These are phyloP conservation scores for Eolophus roseicapilla DNA, from an alignment of 2,113 vertebrate species.

Conservation along the genomic window DNA sequence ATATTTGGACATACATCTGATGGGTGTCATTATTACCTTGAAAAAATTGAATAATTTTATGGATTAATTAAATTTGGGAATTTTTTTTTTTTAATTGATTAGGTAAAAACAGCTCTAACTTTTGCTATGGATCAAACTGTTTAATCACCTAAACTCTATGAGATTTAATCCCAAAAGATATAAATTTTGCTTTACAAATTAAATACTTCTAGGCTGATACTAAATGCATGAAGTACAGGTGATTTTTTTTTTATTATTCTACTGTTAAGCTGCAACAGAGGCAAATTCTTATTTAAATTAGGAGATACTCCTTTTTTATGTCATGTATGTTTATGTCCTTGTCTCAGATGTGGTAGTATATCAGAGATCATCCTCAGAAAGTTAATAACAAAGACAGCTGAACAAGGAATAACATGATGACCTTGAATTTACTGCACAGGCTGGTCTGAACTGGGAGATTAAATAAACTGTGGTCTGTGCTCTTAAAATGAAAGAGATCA, in stretches of 20 bases:
- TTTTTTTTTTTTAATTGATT: no score
- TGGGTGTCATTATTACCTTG: not conserved
- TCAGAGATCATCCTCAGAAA: not conserved
- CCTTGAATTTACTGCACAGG: not conserved
- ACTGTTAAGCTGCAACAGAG: not conserved
- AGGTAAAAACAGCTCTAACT: no score
- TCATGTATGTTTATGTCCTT: not conserved
- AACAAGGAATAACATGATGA: not conserved
- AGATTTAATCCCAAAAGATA: no score
- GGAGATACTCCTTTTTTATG: not conserved
- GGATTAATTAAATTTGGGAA: not conserved
- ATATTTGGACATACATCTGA: no score
- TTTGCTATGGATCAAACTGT: no score
- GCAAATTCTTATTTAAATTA: not conserved
- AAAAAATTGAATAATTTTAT: not conserved
- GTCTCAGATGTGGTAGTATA: not conserved
- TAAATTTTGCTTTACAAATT: no score
- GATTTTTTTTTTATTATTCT: no score
- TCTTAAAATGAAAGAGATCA: not conserved
- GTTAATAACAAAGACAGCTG: not conserved
- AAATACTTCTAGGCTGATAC: no score
- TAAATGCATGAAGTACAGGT: no score
- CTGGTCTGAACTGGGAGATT: not conserved
- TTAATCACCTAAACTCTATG: no score
- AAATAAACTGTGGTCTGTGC: not conserved